Conservation (phyloP, 2,113 vertebrate species). For the Pygoscelis antarcticus region DNA sequence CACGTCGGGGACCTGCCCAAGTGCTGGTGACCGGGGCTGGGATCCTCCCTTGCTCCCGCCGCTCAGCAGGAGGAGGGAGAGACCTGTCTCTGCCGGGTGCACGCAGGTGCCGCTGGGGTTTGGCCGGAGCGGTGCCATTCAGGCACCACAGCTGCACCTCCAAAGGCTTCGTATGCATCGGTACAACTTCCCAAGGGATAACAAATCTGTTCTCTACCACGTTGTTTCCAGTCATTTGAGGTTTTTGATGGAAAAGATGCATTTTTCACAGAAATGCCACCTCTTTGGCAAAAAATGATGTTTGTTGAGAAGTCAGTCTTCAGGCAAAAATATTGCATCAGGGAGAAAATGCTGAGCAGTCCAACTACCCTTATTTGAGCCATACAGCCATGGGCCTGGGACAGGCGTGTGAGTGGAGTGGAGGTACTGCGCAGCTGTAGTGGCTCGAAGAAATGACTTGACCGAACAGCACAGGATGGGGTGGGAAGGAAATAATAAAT, state of each 20-base stretch:
- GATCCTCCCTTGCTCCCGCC: not conserved
- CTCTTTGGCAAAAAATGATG: not conserved
- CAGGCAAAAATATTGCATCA: not conserved
- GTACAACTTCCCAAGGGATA: not conserved
- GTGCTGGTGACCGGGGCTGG: not conserved
- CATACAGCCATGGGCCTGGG: not conserved
- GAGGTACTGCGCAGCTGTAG: not conserved
- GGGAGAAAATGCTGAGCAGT: not conserved
- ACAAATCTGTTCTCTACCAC: not conserved
- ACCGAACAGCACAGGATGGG: not conserved
- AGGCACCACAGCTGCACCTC: not conserved
- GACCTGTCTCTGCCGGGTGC: not conserved
- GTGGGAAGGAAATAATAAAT: not conserved
- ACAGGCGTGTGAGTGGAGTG: fast-evolving
- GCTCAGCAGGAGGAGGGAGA: not conserved
- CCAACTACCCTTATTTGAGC: not conserved
- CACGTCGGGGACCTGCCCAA: fast-evolving
- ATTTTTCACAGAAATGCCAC: not conserved
- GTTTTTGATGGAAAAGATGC: not conserved
- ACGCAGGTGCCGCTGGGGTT: fast-evolving
- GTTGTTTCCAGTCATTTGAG: not conserved
- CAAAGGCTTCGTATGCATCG: fast-evolving
- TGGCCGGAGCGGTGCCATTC: not conserved
- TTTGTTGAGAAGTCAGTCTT: not conserved
- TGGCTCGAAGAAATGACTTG: not conserved